These are phyloP conservation scores for Syndactyla subalaris DNA, from an alignment of 2,797 vertebrate species.

Conservation along the genomic window DNA sequence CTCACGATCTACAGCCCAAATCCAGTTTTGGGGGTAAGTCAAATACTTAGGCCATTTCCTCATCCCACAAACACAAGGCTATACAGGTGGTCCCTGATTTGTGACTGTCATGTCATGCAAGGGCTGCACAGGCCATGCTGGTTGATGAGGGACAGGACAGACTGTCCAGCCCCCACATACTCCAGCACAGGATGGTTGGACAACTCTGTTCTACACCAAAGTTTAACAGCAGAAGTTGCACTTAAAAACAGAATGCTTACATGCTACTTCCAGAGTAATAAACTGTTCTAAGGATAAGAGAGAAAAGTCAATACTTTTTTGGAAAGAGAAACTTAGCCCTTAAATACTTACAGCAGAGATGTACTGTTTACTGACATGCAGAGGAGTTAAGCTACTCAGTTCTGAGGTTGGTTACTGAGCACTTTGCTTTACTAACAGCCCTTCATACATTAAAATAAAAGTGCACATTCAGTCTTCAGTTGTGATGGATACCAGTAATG, in stretches of 20 bases:
- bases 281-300: background rate
- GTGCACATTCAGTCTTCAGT: background rate
- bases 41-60: background rate
- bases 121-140: background rate
- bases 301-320: constrained; percentile 1
- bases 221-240: background rate
- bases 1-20: background rate
- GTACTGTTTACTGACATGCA: background rate
- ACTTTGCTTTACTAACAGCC: background rate
- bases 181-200: background rate
- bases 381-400: background rate
- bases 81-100: background rate
- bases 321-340: background rate
- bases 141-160: background rate
- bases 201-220: background rate
- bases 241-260: background rate
- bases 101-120: background rate
- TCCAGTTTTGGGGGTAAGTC: background rate
- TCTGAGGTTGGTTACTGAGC: background rate
- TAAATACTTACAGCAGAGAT: background rate
- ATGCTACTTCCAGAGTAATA: background rate
- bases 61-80: background rate
- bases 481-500: background rate
- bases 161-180: background rate
- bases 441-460: background rate